phyloP scores from a whole-genome alignment of 1,140 invertebrate species.

The Drosophila simulans region DNA sequence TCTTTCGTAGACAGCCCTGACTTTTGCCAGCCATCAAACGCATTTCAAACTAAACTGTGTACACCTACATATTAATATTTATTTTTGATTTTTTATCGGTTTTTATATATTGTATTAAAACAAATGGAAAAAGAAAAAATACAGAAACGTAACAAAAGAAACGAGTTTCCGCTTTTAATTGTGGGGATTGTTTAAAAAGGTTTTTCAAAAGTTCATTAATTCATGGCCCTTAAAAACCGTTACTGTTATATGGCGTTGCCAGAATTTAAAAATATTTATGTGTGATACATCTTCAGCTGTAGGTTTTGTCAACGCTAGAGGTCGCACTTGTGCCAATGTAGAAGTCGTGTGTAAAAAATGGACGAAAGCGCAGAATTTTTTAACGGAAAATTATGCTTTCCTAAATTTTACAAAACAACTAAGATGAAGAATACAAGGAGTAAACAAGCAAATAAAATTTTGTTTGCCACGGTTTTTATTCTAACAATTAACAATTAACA shows the following conservation, averaged over 20 bases:
- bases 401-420: no score
- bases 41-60: slow-evolving; percentile 40
- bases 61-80: slow-evolving; percentile 55
- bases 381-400: no score
- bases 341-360: neutral
- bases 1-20: slow-evolving; percentile 40
- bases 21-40: slow-evolving; percentile 41
- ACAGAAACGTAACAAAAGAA: slow-evolving; percentile 53
- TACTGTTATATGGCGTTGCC: neutral
- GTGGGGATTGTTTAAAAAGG: neutral
- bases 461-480: no score
- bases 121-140: slow-evolving; percentile 40
- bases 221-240: neutral
- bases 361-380: neutral
- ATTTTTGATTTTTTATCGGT: slow-evolving; percentile 55
- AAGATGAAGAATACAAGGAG: no score
- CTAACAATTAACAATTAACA: no score
- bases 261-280: no score
- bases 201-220: no score
- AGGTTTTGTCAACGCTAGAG: neutral
- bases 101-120: slow-evolving; percentile 57
- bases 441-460: no score
- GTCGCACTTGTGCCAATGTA: neutral
- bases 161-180: neutral
- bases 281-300: neutral